Conservation (phyloP, 2,888 invertebrate genomes). For the Hipparchia semele region DNA sequence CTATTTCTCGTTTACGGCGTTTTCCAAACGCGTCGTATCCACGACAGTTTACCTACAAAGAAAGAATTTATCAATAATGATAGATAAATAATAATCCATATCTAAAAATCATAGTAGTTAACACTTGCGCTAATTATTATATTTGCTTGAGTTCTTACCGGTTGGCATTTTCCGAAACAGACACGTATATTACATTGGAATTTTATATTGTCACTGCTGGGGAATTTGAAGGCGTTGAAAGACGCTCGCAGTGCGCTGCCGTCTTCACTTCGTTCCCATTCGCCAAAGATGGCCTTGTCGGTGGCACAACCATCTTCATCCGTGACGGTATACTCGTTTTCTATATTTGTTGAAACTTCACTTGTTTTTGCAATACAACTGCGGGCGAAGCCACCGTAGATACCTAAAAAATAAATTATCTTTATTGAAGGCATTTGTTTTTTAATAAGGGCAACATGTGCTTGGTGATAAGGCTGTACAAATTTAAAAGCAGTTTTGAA, state of each 20-base stretch:
- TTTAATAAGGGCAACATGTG: neutral
- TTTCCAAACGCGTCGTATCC: slow-evolving; percentile 95
- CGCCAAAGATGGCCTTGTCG: slow-evolving; percentile 95
- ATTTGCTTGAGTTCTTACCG: slow-evolving; percentile 81
- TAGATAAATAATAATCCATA: neutral
- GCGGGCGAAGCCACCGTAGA: slow-evolving; percentile 96
- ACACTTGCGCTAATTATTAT: neutral
- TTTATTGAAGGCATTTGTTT: neutral
- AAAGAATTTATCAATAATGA: neutral
- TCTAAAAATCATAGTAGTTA: neutral
- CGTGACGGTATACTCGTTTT: slow-evolving; percentile 96
- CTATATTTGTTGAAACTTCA: slow-evolving; percentile 88
- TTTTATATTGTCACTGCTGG: slow-evolving; percentile 95
- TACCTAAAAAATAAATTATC: slow-evolving; percentile 76
- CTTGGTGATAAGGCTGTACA: neutral
- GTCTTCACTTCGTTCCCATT: slow-evolving; percentile 95
- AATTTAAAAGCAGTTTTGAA: neutral
- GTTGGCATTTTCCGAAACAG: slow-evolving; percentile 97
- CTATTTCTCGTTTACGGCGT: slow-evolving; percentile 86
- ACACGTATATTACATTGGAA: slow-evolving; percentile 98
- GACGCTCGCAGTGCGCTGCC: slow-evolving; percentile 93
- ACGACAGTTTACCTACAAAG: slow-evolving; percentile 91
- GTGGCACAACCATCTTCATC: slow-evolving; percentile 97
- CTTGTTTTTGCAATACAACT: slow-evolving; percentile 97
- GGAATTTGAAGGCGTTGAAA: slow-evolving; percentile 98